A percentile compares a stretch with the other conserved stretches of the same genome.
Evolutionary conservation across 2,888 invertebrate genomes (phyloP).

Genomic region (Scotopteryx bipunctaria): DNA sequence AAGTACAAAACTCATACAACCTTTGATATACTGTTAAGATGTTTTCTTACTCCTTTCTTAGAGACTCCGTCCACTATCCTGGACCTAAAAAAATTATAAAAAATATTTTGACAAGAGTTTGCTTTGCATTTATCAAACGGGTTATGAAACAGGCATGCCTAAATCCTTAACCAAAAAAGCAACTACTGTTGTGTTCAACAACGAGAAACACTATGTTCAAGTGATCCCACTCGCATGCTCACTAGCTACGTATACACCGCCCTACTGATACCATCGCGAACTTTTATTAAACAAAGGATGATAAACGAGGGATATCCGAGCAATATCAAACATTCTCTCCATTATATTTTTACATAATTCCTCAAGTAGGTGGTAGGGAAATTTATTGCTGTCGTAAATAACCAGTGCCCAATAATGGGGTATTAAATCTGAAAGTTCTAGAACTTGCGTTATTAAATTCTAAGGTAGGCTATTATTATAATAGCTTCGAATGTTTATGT

Average conservation of each 20-base stretch:
- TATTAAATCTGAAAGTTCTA: conserved; percentile 52
- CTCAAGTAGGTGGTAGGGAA: conserved; percentile 42
- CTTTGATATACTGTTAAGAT: too few relatives aligned
- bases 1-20: too few relatives aligned
- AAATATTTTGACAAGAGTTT: too few relatives aligned
- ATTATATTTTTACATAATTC: conserved; percentile 48
- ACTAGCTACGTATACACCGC: background rate
- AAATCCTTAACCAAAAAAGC: too few relatives aligned
- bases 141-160: too few relatives aligned
- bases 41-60: too few relatives aligned
- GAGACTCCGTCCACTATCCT: too few relatives aligned
- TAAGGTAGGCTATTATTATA: conserved; percentile 25
- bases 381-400: conserved; percentile 63
- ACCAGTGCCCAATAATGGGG: conserved; percentile 59
- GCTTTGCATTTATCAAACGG: too few relatives aligned
- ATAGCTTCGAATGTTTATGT: conserved; percentile 12
- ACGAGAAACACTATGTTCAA: background rate
- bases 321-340: conserved; percentile 29
- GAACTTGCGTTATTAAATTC: conserved; percentile 49
- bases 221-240: background rate
- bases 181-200: too few relatives aligned
- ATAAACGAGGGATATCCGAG: conserved; percentile 21
- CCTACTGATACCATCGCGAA: conserved; percentile 7
- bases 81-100: too few relatives aligned
- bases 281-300: conserved; percentile 31